These are phyloP conservation scores for Acrobeloides nanus DNA, from an alignment of 2,888 invertebrate species.

Conservation along the genomic window DNA sequence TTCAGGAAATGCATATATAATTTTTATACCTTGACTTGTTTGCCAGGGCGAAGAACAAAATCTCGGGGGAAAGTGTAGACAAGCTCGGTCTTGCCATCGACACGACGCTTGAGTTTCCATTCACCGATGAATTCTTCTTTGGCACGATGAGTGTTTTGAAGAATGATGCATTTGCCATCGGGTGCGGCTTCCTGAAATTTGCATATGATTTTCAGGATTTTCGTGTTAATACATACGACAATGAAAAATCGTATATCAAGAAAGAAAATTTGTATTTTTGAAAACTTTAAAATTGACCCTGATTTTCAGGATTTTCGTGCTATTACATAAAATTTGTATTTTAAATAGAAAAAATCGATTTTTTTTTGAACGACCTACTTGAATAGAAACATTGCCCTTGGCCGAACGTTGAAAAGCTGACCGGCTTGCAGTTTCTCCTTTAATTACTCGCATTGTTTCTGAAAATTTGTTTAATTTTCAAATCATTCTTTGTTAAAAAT, in stretches of 20 bases:
- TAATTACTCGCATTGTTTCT: slow-evolving; percentile 19
- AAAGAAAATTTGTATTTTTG: too few relatives aligned
- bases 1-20: too few relatives aligned
- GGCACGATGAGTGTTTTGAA: slow-evolving; percentile 57
- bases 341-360: too few relatives aligned
- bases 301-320: too few relatives aligned
- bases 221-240: too few relatives aligned
- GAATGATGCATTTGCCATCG: slow-evolving; percentile 57
- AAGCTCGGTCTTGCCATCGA: slow-evolving; percentile 54
- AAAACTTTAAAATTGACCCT: too few relatives aligned
- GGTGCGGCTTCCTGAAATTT: slow-evolving; percentile 55
- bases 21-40: slow-evolving; percentile 42
- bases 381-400: slow-evolving; percentile 58
- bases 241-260: too few relatives aligned
- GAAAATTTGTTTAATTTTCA: too few relatives aligned
- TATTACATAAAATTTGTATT: too few relatives aligned
- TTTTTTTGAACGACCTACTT: slow-evolving; percentile 38
- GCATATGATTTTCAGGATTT: neutral
- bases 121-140: slow-evolving; percentile 56
- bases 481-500: too few relatives aligned
- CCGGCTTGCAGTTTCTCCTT: slow-evolving; percentile 58
- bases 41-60: slow-evolving; percentile 45
- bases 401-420: slow-evolving; percentile 59
- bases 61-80: slow-evolving; percentile 50
- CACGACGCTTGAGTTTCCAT: slow-evolving; percentile 55